Percentiles rank a stretch among this genome's conserved stretches.
These are phyloP conservation scores for Latrodectus hesperus DNA, from an alignment of 2,888 invertebrate species.

Conservation along the genomic window DNA sequence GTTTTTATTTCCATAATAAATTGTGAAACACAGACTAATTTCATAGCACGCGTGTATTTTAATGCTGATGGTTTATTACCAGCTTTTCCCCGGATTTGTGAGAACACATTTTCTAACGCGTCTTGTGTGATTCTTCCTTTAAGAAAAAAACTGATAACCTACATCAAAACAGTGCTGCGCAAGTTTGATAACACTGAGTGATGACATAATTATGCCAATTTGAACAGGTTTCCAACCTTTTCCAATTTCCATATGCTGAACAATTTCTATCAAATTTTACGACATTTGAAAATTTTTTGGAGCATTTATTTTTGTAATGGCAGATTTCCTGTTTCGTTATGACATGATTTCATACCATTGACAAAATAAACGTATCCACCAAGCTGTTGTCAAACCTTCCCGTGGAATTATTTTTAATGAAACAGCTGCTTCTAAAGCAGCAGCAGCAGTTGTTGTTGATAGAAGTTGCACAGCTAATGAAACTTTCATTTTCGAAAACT, in stretches of 20 bases:
- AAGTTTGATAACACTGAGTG: no score
- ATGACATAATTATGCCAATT: no score
- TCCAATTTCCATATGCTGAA: no score
- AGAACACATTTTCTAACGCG: slow-evolving; percentile 15
- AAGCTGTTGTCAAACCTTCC: neutral
- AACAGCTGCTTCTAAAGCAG: slow-evolving; percentile 7
- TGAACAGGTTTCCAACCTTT: no score
- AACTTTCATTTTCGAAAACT: no score
- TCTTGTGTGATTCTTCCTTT: slow-evolving; percentile 8
- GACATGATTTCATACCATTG: slow-evolving; percentile 8
- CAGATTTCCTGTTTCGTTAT: neutral
- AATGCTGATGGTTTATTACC: slow-evolving; percentile 11
- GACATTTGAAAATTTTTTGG: no score
- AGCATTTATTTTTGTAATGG: neutral
- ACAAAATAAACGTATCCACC: neutral
- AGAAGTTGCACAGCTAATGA: no score
- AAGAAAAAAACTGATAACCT: neutral
- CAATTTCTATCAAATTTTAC: no score
- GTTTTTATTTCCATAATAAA: neutral
- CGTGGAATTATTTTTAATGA: neutral
- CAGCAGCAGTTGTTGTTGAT: neutral
- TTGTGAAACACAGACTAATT: slow-evolving; percentile 6
- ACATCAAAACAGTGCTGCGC: no score
- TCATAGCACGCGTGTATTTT: neutral
- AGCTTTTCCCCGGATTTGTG: neutral